Percentiles rank a stretch among this genome's conserved stretches.
These are phyloP conservation scores for Botia almorhae DNA, from an alignment of 2,797 vertebrate genomes.

Conservation along the genomic window DNA sequence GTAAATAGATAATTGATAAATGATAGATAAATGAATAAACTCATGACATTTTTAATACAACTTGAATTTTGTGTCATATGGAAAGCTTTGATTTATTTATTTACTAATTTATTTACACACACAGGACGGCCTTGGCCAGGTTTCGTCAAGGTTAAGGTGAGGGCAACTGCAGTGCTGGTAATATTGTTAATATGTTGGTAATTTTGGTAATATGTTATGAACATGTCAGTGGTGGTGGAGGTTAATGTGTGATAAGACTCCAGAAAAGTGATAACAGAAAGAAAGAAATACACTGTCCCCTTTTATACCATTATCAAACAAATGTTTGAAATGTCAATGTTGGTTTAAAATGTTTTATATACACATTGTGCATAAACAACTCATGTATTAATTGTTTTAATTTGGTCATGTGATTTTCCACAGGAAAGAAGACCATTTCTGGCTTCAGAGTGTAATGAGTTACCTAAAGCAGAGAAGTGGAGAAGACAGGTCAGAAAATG, in stretches of 20 bases:
- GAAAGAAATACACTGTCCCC: no score
- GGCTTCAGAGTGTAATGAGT: slow-evolving; percentile 91
- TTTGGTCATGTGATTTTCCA: neutral
- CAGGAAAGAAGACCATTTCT: slow-evolving; percentile 94
- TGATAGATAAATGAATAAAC: no score
- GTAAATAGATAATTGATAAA: no score
- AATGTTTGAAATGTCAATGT: no score
- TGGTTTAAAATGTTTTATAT: no score
- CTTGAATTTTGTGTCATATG: neutral
- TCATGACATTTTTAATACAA: neutral
- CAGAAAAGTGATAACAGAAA: no score
- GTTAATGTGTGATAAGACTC: no score
- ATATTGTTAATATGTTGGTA: neutral
- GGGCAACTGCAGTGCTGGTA: neutral
- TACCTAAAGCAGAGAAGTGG: slow-evolving; percentile 98
- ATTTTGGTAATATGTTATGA: no score
- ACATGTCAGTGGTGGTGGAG: neutral
- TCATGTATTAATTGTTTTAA: no score
- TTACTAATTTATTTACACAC: neutral
- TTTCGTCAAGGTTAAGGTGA: slow-evolving; percentile 90
- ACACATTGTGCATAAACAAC: no score
- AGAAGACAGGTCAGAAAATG: slow-evolving; percentile 83
- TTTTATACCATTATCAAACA: no score
- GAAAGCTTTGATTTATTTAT: slow-evolving; percentile 5
- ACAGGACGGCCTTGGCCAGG: slow-evolving; percentile 87